Conservation (phyloP, 2,113 vertebrate genomes). For the Nansenia antarctica region DNA sequence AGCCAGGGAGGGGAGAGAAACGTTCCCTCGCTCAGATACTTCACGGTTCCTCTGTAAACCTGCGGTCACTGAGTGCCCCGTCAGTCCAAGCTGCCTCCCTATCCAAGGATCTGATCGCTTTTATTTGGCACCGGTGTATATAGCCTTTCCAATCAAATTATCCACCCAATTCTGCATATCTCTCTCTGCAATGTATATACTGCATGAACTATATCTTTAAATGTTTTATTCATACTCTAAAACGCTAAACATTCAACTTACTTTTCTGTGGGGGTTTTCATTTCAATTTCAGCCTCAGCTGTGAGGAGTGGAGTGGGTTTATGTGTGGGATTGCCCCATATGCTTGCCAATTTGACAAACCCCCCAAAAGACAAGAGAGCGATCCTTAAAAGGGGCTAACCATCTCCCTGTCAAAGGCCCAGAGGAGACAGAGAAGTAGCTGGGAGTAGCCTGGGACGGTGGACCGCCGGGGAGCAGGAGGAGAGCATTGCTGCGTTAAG, state of each 20-base stretch:
- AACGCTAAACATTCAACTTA: conserved; percentile 54
- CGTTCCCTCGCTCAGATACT: conserved; percentile 12
- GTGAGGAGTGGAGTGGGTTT: conserved; percentile 4
- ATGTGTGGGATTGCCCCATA: conserved; percentile 23
- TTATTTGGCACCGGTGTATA: conserved; percentile 57
- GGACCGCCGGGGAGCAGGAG: conserved; percentile 37
- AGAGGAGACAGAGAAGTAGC: conserved; percentile 44
- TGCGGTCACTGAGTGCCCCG: conserved; percentile 59
- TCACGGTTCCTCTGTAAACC: conserved; percentile 51
- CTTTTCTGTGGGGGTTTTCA: conserved; percentile 41
- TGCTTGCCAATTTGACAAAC: conserved; percentile 47
- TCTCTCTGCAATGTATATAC: conserved; percentile 33
- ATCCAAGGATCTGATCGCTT: conserved; percentile 51
- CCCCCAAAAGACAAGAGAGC: conserved; percentile 45
- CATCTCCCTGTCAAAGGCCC: conserved; percentile 43
- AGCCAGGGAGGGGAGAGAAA: neutral
- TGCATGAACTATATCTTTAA: conserved; percentile 52
- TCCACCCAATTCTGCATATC: conserved; percentile 49
- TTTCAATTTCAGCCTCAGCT: conserved; percentile 46
- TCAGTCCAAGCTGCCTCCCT: conserved; percentile 54
- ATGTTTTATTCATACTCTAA: conserved; percentile 47
- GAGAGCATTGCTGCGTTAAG: conserved; percentile 45
- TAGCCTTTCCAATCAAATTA: conserved; percentile 67
- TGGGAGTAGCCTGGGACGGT: conserved; percentile 5
- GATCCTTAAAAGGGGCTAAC: conserved; percentile 62